These are phyloP conservation scores for Rhagoletis pomonella DNA, from an alignment of 1,140 invertebrate genomes.

Conservation along the genomic window DNA sequence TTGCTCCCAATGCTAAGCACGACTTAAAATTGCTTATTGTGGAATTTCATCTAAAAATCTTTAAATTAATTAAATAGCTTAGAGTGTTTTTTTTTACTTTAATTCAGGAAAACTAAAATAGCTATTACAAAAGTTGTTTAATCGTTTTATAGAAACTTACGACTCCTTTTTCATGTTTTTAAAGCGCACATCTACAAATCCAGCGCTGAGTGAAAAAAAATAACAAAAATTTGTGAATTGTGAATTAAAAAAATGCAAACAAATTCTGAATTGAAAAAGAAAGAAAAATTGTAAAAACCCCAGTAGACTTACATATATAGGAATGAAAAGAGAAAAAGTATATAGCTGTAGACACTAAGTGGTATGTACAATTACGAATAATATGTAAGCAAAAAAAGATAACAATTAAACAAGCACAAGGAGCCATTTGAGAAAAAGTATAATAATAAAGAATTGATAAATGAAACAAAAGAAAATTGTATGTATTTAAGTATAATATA, in stretches of 20 bases:
- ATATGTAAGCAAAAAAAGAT: constrained; percentile 35
- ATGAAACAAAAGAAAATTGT: neutral
- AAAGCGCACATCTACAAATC: neutral
- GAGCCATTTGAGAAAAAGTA: neutral
- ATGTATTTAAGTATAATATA: constrained; percentile 33
- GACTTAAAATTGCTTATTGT: no score
- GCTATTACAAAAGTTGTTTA: neutral
- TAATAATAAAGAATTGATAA: constrained; percentile 16
- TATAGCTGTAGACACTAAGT: constrained; percentile 21
- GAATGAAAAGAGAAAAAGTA: neutral
- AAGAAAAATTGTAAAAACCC: constrained; percentile 34
- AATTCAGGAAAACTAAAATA: neutral
- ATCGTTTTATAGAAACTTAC: neutral
- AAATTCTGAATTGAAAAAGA: constrained; percentile 12
- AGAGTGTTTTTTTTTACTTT: no score
- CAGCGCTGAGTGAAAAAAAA: neutral
- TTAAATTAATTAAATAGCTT: no score
- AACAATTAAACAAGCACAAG: neutral
- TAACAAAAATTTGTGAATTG: neutral
- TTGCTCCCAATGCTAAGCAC: no score
- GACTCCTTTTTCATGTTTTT: neutral
- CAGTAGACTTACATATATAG: constrained; percentile 11
- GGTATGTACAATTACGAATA: constrained; percentile 34
- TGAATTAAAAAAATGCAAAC: constrained; percentile 10
- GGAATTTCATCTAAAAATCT: no score